phyloP scores from a whole-genome alignment of 2,113 vertebrate species.

The Azemiops feae region DNA sequence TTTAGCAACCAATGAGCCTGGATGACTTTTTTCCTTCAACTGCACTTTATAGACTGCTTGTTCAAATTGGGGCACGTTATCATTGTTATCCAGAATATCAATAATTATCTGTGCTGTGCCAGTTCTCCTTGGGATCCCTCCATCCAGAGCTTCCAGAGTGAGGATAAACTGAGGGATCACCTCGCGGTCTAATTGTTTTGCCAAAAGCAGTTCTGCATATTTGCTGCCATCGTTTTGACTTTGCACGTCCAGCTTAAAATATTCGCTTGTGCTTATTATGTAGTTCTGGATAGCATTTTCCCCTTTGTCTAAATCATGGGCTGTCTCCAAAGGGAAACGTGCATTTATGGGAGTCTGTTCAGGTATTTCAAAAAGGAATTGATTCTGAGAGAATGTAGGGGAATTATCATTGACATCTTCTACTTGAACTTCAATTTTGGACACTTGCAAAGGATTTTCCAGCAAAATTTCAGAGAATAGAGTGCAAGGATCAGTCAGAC shows the following conservation, averaged over 20 bases:
- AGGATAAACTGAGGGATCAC: background rate
- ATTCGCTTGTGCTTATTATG: background rate
- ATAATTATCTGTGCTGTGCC: conserved; percentile 4
- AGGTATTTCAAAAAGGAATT: conserved; percentile 5
- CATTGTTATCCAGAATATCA: conserved; percentile 7
- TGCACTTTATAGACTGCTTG: background rate
- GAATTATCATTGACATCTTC: conserved; percentile 53
- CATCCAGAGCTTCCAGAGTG: background rate
- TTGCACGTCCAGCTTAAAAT: conserved; percentile 3
- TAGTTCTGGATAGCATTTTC: conserved; percentile 20
- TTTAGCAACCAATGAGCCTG: background rate
- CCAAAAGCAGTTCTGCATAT: background rate
- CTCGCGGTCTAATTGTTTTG: background rate
- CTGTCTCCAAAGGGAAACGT: background rate
- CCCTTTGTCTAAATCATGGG: conserved; percentile 11
- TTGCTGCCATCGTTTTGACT: background rate
- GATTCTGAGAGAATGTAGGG: conserved; percentile 16
- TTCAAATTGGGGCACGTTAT: background rate
- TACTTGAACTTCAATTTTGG: conserved; percentile 55
- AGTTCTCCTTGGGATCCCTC: conserved; percentile 3
- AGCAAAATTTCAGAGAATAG: conserved; percentile 65
- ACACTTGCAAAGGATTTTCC: conserved; percentile 68
- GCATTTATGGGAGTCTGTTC: background rate
- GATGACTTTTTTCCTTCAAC: background rate
- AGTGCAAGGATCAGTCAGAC: conserved; percentile 54